Conservation (phyloP, 2,797 vertebrate genomes). For the Hoplostethus atlanticus region DNA sequence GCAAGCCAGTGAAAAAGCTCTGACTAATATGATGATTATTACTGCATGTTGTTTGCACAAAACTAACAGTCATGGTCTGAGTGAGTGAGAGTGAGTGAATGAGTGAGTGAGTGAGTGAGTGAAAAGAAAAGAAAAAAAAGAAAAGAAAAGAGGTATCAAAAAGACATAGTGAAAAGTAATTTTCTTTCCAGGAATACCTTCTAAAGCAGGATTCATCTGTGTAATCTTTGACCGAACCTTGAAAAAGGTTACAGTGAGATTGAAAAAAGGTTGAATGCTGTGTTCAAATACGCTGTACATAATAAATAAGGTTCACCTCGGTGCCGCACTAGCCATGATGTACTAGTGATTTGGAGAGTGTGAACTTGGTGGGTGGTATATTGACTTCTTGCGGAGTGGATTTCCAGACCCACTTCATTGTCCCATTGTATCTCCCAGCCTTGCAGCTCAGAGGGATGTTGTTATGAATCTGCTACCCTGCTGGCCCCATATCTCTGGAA, state of each 20-base stretch:
- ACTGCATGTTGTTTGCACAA: conserved; percentile 5
- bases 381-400: conserved; percentile 10
- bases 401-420: conserved; percentile 2
- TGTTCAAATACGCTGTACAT: conserved; percentile 1
- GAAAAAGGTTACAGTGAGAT: conserved; percentile 3
- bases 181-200: not conserved
- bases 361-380: conserved; percentile 38
- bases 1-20: conserved; percentile 6
- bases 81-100: not conserved
- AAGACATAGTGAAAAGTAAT: not conserved
- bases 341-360: conserved; percentile 16
- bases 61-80: not conserved
- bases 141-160: not conserved
- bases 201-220: not conserved
- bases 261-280: conserved; percentile 3
- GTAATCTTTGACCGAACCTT: not conserved
- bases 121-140: too few species aligned
- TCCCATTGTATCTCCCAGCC: not conserved
- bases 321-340: conserved; percentile 10
- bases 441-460: conserved; percentile 31
- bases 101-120: not conserved
- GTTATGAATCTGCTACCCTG: conserved; percentile 15
- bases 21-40: conserved; percentile 17
- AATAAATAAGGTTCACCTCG: not conserved
- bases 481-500: not conserved